Conservation (phyloP, 2,888 invertebrate genomes). For the Tetranychus piercei region DNA sequence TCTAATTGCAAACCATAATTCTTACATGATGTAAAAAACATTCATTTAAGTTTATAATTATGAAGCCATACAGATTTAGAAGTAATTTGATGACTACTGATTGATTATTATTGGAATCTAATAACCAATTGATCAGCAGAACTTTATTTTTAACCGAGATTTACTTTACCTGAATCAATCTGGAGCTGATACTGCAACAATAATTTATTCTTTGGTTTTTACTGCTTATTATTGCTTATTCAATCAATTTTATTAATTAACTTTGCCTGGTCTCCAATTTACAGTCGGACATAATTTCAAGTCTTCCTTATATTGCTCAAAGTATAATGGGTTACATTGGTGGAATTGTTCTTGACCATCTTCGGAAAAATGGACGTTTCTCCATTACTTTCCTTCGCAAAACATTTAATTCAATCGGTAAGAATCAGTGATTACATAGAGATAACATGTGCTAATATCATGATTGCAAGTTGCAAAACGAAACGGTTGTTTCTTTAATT, state of each 20-base stretch:
- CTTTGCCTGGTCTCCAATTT: conserved; percentile 22
- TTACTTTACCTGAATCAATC: no score
- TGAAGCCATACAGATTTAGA: no score
- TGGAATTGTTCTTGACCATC: conserved; percentile 23
- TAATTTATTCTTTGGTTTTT: neutral
- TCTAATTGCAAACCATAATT: no score
- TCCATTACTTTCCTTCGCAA: conserved; percentile 24
- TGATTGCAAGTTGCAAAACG: neutral
- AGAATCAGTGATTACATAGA: conserved; percentile 16
- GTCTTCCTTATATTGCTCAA: conserved; percentile 27
- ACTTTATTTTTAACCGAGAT: no score
- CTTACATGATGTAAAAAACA: no score
- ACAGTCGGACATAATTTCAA: neutral
- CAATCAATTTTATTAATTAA: conserved; percentile 26
- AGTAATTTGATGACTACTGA: no score
- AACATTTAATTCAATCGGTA: conserved; percentile 24
- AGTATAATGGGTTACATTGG: conserved; percentile 23
- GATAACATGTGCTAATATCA: conserved; percentile 17
- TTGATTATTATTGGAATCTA: no score
- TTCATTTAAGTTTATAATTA: no score
- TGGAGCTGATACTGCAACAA: no score
- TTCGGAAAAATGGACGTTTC: conserved; percentile 35
- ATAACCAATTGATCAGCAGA: no score
- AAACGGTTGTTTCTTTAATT: no score
- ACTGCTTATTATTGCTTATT: neutral